Evolutionary conservation across 2,113 vertebrate species (phyloP), one percentile per base, ranked within the genome.

Genomic region (Eulacestoma nigropectus): DNA sequence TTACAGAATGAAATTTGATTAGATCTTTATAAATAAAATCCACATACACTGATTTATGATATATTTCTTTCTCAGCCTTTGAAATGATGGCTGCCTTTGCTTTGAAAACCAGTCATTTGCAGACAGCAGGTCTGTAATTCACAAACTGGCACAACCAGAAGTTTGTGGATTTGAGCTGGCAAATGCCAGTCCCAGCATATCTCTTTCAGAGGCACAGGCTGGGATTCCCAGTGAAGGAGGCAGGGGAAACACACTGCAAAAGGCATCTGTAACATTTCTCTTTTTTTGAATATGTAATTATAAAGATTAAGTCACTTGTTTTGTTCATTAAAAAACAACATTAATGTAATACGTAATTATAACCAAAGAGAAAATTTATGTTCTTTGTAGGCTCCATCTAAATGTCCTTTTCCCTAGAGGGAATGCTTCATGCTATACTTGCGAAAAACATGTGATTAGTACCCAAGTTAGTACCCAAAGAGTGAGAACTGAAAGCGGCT

Each of bases 91-190:
- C 47, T 79, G 89, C 74, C 64, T 87, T 89, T 37, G 13, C 91
- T 92, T 84, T 87, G 82, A 50, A 94, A 96, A 87, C 83, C 78
- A 39, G 76, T 97, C 42, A 95, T 97, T 97, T 96, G 86, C 91
- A 95, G 81, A 92, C 53, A 57, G 39, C 75, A 46, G 81, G 90
- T 77, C 95, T 96, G 91, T 97, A 97, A 97, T 96, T 97, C 89
- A 70, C 65, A 16, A 93, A 87, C 80, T 82, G 92, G 68, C 90
- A 94, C 63, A 75, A 84, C 69, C 91, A 92, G 88, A 76, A 72
- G 55, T 59, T 90, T 93, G 92, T 87, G 94, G 89, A 80, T 90
- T 90, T 70, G 73, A 84, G 75, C 27, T 93, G 87, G 90, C 79
- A 75, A 75, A 59, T 88, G 68, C 84, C 86, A 74, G 60, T 70